Conservation (phyloP, 2,113 vertebrate species). For the Crotalus tigris region DNA sequence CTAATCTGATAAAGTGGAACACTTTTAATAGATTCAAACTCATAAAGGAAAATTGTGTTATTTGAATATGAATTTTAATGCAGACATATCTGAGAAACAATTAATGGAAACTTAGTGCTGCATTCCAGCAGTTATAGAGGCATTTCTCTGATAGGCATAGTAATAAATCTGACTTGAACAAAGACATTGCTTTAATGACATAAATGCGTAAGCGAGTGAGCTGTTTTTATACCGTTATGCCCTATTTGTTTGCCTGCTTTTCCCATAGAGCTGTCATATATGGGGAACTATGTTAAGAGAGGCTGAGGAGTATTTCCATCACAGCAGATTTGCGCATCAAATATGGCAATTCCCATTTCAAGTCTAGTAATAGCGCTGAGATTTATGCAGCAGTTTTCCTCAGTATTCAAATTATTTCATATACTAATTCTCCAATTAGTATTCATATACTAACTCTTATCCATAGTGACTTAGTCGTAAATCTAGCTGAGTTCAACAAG, state of each 20-base stretch:
- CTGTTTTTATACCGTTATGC: background rate
- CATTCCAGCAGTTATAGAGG: background rate
- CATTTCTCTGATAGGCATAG: slow-evolving; percentile 8
- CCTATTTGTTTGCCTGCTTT: background rate
- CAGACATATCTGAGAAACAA: background rate
- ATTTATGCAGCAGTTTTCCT: background rate
- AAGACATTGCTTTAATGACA: background rate
- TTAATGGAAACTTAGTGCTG: background rate
- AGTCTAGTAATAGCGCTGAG: no score
- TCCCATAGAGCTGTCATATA: slow-evolving; percentile 2
- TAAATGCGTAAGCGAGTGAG: background rate
- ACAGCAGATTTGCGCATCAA: background rate
- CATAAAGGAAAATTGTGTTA: slow-evolving; percentile 4
- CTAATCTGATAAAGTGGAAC: background rate
- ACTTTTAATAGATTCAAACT: background rate
- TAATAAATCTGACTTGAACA: slow-evolving; percentile 14
- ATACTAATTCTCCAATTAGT: background rate
- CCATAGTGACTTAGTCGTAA: background rate
- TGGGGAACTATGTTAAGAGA: accelerated
- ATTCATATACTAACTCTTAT: background rate
- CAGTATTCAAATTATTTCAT: background rate
- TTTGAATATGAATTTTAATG: background rate
- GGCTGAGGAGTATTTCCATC: background rate
- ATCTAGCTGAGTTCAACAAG: background rate
- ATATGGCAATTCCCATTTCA: background rate